phyloP scores from a whole-genome alignment of 2,888 invertebrate species.

The Habrosyne pyritoides region DNA sequence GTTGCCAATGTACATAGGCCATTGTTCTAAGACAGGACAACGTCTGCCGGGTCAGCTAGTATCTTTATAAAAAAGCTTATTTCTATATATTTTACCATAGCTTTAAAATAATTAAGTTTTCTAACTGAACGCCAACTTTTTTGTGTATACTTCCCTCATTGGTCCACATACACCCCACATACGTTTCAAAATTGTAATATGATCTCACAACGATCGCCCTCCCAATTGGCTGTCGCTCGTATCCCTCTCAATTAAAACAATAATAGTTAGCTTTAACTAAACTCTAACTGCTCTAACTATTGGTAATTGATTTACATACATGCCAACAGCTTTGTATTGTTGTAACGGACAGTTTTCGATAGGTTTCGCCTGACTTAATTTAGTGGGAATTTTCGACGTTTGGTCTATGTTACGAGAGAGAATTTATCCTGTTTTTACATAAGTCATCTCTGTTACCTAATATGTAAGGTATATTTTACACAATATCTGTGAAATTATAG shows the following conservation, averaged over 20 bases:
- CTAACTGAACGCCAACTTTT: too few relatives aligned
- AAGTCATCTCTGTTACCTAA: too few relatives aligned
- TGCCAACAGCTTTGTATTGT: constrained; percentile 10
- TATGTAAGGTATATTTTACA: too few relatives aligned
- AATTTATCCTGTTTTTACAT: too few relatives aligned
- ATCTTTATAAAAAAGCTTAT: too few relatives aligned
- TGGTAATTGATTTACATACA: neutral
- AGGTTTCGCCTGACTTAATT: constrained; percentile 39
- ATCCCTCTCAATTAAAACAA: neutral
- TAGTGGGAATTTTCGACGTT: constrained; percentile 22
- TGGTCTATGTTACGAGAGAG: constrained; percentile 17
- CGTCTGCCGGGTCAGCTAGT: too few relatives aligned
- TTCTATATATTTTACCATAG: too few relatives aligned
- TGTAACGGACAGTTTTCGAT: constrained; percentile 48
- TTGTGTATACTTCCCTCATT: neutral
- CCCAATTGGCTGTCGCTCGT: neutral
- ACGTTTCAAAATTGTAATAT: neutral
- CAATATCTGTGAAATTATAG: too few relatives aligned
- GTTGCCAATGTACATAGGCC: too few relatives aligned
- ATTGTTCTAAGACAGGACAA: too few relatives aligned
- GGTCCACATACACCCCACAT: neutral
- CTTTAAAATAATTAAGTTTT: too few relatives aligned
- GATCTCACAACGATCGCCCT: neutral
- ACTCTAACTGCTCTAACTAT: constrained; percentile 2
- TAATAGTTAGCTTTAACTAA: neutral